Base-by-base conservation (phyloP, 2,888 invertebrate species). In the Brenthis daphne region DNA sequence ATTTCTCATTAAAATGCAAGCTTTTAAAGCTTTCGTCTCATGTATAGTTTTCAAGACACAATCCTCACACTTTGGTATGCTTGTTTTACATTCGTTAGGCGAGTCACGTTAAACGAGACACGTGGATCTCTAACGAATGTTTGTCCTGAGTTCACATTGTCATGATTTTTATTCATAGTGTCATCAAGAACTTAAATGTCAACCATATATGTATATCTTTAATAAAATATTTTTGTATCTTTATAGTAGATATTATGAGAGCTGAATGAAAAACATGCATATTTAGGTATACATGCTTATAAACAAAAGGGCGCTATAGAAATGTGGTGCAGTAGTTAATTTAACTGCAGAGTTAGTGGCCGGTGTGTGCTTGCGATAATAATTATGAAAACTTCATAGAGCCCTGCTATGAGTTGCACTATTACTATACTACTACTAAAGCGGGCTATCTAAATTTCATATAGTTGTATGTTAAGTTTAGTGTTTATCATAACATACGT, bases 71-170 rank as follows among this genome's bases (percentile, higher is more conserved):
- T 64, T 64, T 50, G 63, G 16, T 55, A 55, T 58, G 63, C 63
- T 71, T 71, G 60, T 67, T 57, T 57, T 54, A 60, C 56, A 69
- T 67, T 63, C 71, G 69, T 69, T 67, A 72, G 67, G 58, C 87
- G 66, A 74, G 84, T 89, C 90, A 90, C 90, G 90, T 88, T 80
- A 84, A 78, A 80, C 84, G 88, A 88, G 82, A 80, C 80, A 82
- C 78, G 78, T 78, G 79, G 79, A 82, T 80, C 84, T 77, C 84
- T 89, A 89, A 90, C 90, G 88, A 90, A 90, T 89, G 86, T 89
- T 88, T 84, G 81, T 85, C 80, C 82, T 85, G 81, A 79, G 80
- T 82, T 76, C 76, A 75, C 79, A 77, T 76, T 69, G 64, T 51
- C 60, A 24, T 55, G 51, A 64, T 67, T 58, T 56, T n/a, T 64